These are phyloP conservation scores for Phymatocera aterrima DNA, from an alignment of 2,888 invertebrate genomes.

Conservation along the genomic window DNA sequence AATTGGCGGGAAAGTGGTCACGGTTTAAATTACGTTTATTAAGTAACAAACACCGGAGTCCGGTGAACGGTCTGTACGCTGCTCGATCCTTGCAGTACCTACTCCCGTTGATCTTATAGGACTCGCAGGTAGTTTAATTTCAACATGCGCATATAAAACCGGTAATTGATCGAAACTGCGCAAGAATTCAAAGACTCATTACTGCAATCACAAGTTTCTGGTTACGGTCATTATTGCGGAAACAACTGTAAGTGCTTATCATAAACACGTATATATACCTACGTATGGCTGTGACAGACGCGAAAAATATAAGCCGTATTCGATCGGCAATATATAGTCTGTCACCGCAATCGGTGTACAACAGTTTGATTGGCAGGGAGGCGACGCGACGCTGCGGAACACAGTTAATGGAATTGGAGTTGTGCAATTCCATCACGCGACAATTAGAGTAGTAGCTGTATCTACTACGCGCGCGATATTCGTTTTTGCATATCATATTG, in stretches of 20 bases:
- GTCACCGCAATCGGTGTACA: background rate
- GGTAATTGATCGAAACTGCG: background rate
- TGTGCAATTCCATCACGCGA: slow-evolving; percentile 21
- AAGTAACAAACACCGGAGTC: background rate
- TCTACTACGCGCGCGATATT: background rate
- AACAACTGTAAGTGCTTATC: no score
- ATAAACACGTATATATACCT: background rate
- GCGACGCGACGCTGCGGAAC: background rate
- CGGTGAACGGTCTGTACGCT: background rate
- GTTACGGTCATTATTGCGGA: background rate
- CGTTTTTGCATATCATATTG: slow-evolving; percentile 7
- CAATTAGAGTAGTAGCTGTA: background rate
- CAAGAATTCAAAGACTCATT: background rate
- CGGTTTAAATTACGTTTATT: slow-evolving; percentile 9
- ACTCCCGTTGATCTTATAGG: background rate
- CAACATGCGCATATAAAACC: background rate
- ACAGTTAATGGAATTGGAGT: background rate
- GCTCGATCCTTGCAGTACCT: background rate
- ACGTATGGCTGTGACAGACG: background rate
- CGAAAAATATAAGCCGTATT: background rate
- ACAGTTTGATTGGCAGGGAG: slow-evolving; percentile 19
- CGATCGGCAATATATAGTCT: background rate
- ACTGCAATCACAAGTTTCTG: background rate
- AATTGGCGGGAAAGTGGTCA: slow-evolving; percentile 27
- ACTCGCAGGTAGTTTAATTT: background rate